Percentiles rank a stretch among this genome's conserved stretches.
These are phyloP conservation scores for Peromyscus eremicus DNA, from an alignment of 2,797 vertebrate genomes.

Conservation along the genomic window DNA sequence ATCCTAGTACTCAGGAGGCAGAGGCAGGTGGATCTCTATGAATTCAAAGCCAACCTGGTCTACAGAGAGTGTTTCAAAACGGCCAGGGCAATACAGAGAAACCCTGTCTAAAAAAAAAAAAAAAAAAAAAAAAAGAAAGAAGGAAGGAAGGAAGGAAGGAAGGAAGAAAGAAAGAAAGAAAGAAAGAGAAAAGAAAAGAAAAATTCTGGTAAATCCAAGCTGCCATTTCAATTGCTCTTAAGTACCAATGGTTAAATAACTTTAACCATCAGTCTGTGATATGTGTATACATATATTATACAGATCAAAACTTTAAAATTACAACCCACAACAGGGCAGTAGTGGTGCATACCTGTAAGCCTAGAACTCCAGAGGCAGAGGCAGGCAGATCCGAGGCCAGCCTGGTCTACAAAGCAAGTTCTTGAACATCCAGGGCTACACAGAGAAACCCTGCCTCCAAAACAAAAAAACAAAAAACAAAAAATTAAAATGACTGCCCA, in stretches of 20 bases:
- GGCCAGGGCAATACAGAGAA: not conserved
- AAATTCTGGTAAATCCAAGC: not conserved
- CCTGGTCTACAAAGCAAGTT: not conserved
- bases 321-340: not conserved
- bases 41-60: not conserved
- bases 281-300: not conserved
- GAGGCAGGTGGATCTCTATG: not conserved
- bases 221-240: slow-evolving; percentile 36
- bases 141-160: no score
- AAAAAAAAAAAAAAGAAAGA: no score
- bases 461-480: no score
- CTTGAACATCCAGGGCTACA: not conserved
- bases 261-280: not conserved
- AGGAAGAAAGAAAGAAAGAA: no score
- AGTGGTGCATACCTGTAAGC: not conserved
- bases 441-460: not conserved
- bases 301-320: slow-evolving; percentile 17
- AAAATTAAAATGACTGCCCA: not conserved
- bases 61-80: not conserved
- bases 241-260: slow-evolving; percentile 30
- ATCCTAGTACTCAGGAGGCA: not conserved
- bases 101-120: not conserved
- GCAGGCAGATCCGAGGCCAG: not conserved
- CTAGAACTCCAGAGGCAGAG: not conserved
- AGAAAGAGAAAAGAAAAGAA: not conserved